Base-by-base conservation (phyloP, 2,888 invertebrate genomes). In the Tetranychus piercei region DNA sequence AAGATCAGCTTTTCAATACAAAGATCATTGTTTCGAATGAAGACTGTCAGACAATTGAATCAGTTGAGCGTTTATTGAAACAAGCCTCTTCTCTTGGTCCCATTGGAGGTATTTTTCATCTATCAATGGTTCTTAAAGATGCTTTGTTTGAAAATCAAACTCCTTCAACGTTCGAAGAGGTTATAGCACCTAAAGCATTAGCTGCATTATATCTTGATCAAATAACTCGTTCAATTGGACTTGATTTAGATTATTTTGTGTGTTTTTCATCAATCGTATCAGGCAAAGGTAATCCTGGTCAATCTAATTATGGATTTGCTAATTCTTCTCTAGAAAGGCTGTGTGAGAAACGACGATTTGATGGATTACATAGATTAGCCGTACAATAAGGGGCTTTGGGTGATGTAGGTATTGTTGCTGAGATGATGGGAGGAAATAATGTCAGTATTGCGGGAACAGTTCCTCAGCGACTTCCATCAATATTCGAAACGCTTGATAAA, bases 361-460 rank as follows among this genome's bases (percentile, higher is more conserved):
- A 88, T 44, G 34, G 34, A 3, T 20, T 72, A 86, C 93, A 79
- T 93, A 94, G 43, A 96, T 83, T 75, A 82, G 89, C 73, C 67
- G 91, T 99, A 80, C 97, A 99, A 84, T 99, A 97, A 97, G 97
- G 97, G 93, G 96, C 69, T 91, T 97, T 80, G 96, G 97, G 84
- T 97, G 97, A 97, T 82, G 95, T 95, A 67, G 97, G 97, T 74
- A 86, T 97, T 75, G 87, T 97, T 77, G 84, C 91, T 81, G 93
- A 94, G 80, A 89, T 88, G 71, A 86, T 94, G 87, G 86, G 92
- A 71, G 91, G 80, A 74, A 94, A 94, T 83, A 91, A 92, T 74
- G 89, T 90, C 0, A 92, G 92, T 79, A 90, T 97, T 78, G 94
- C 94, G 76, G 97, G 97, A 78, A 96, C 97, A 9, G 83, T 95